Conservation (phyloP, 2,888 invertebrate species). For the Cynaeus angustus region DNA sequence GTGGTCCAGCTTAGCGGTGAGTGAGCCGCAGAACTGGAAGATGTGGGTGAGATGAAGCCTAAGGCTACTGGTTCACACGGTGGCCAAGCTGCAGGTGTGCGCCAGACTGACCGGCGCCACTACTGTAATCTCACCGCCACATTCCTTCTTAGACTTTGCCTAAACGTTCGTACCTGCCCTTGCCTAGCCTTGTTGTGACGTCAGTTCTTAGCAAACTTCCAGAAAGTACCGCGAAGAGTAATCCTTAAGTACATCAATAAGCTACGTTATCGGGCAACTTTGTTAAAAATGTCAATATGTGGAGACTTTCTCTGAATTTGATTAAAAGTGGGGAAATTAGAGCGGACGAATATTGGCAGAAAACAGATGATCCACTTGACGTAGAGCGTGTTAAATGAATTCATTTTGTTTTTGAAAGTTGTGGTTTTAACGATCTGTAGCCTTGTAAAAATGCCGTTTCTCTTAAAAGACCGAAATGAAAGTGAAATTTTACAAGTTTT, state of each 20-base stretch:
- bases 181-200: conserved; percentile 16
- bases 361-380: no score
- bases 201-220: neutral
- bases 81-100: conserved; percentile 69
- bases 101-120: conserved; percentile 70
- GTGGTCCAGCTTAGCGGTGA: conserved; percentile 40
- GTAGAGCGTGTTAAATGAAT: no score
- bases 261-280: neutral
- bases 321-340: no score
- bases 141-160: conserved; percentile 54
- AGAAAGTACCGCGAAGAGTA: neutral
- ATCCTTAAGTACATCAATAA: neutral
- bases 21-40: conserved; percentile 42
- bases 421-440: no score
- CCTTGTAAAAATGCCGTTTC: no score
- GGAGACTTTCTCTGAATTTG: neutral
- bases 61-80: conserved; percentile 65
- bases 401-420: no score
- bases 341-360: no score
- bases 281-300: neutral
- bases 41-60: conserved; percentile 55
- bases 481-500: no score
- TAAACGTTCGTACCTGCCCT: conserved; percentile 45
- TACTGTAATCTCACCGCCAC: conserved; percentile 57
- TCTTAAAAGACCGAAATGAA: no score